Percentiles rank a stretch among this genome's conserved stretches.
phyloP scores from a whole-genome alignment of 2,797 vertebrate genomes.

The Allobates femoralis region DNA sequence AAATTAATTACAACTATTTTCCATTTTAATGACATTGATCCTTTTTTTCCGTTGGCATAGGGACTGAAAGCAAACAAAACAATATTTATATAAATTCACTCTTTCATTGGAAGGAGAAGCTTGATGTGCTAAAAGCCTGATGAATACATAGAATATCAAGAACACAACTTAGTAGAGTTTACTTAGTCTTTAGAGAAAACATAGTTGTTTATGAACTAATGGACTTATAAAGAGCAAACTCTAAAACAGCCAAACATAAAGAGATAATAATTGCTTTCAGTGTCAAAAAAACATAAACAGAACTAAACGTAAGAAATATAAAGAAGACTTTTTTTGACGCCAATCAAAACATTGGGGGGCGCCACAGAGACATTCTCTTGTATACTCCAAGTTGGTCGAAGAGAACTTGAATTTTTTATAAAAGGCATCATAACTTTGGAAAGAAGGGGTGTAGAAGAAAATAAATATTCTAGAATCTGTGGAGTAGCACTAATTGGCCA shows the following conservation, averaged over 20 bases:
- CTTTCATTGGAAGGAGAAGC: background rate
- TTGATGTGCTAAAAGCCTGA: background rate
- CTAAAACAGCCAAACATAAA: background rate
- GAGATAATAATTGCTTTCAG: background rate
- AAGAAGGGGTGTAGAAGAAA: no score
- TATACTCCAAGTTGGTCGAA: no score
- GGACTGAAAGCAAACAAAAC: background rate
- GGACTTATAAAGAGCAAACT: background rate
- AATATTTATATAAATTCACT: slow-evolving; percentile 31
- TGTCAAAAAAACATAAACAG: background rate
- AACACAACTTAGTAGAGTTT: background rate
- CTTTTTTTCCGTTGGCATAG: background rate
- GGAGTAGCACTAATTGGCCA: no score
- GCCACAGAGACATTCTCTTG: no score
- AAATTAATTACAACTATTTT: slow-evolving; percentile 41
- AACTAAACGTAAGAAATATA: background rate
- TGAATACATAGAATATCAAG: background rate
- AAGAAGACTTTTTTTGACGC: background rate
- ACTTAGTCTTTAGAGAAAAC: background rate
- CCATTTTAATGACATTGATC: slow-evolving; percentile 18
- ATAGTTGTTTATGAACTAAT: background rate
- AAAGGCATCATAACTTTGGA: no score
- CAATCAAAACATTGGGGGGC: no score
- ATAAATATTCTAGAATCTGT: no score
- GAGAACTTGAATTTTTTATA: no score